Evolutionary conservation across 2,797 vertebrate genomes (phyloP), one percentile per base, ranked within the genome.

Genomic region (Sternotherus odoratus): DNA sequence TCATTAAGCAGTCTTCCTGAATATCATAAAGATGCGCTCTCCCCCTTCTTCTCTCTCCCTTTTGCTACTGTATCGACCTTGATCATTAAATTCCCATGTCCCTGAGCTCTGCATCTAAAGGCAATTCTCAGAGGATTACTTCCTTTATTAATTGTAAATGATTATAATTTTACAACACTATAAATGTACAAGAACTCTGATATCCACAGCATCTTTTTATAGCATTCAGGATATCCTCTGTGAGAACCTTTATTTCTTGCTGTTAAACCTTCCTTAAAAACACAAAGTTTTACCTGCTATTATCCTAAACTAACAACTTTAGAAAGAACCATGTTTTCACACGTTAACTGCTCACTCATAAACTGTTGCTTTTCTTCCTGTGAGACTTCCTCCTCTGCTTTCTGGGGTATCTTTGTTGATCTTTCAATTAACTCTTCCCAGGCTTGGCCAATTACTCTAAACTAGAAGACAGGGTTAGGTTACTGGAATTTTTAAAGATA

Each of bases 211-310:
- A n/a, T 53, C 28, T 53, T 87, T 93, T 86, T 90, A 86, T 33
- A 86, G 50, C 66, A 48, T 69, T 69, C 36, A 69, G 36, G 36
- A 39, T 69, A 11, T 36, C 12, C 19, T 36, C 36, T 24, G 93
- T 92, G 77, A 51, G 77, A 93, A 89, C 87, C 66, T 39, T 15
- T 79, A 93, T 80, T 69, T 96, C 94, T 7, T n/a, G 93, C 94
- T 95, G 93, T 95, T 97, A 94, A 89, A 93, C 97, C 89, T 97
- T 94, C 85, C 89, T 82, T 95, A 94, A 95, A 94, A 96, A 63
- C 91, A 96, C 85, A 97, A 49, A 90, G 84, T 3, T 75, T 94
- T 93, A 87, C 79, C 84, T 96, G 81, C 53, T 90, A 77, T 86
- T 95, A 89, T 79, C 60, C 87, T 94, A 95, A 96, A 93, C 57